Base-by-base conservation (phyloP, 2,888 invertebrate species). In the Drosophila macrospina region DNA sequence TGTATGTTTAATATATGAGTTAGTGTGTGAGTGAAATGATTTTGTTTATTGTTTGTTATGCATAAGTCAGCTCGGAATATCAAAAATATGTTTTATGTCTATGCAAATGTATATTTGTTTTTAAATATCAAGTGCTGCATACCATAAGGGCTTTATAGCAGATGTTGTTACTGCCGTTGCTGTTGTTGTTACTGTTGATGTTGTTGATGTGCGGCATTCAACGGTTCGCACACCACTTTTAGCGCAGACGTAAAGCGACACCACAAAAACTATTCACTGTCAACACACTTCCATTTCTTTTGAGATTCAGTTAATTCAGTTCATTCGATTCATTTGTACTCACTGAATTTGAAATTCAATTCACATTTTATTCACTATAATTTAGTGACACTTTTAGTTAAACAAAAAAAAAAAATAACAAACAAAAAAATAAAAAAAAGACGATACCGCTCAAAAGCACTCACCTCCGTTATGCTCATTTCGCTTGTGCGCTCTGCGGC, bases 391-490 rank as follows among this genome's bases (percentile, higher is more conserved):
- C 41, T 62, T 68, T 41, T 26, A 44, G 13, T 44, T 42, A 42
- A 10, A 15, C 10, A 5, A 44, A 15, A 56, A n/a, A 37, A 44
- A 55, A 55, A 4, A 54, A 55, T 42, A 42, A 37, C 16, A 55
- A 15, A 56, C 13, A 39, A 37, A 34, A 47, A 13, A 32, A 13
- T 15, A 20, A 11, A 61, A 41, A 30, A 24, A 20, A 54, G 37
- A 16, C 11, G 20, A 52, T 36, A 34, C 24, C 34, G 60, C 54
- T 32, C 13, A 34, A 34, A 47, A 28, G 20, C 59, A 84, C 86
- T 80, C 60, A 81, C 85, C 87, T 81, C 78, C 30, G 59, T 7
- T n/a, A 34, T 63, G 45, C 85, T 78, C 87, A 86, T 78, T 42
- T 64, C 24, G 11, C 42, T 15, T 37, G 32, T 78, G 77, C 65